A percentile compares a stretch with the other conserved stretches of the same genome.
Evolutionary conservation across 2,797 vertebrate genomes (phyloP).

Genomic region (Pipistrellus kuhlii): DNA sequence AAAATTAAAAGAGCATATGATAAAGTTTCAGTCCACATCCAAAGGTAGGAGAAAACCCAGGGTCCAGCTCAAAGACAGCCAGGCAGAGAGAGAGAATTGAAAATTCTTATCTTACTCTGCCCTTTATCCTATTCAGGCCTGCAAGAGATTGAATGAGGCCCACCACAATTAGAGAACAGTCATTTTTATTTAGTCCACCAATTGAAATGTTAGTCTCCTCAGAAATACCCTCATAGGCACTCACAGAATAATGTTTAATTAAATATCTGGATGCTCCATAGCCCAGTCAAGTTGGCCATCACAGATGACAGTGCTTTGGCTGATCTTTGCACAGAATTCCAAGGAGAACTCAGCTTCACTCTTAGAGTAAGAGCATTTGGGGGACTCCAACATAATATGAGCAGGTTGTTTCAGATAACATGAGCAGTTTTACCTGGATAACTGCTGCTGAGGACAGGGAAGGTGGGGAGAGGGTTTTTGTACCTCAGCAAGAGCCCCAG

Average conservation of each 20-base stretch:
- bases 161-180: rapidly evolving
- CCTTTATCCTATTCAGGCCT: background rate
- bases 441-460: background rate
- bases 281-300: rapidly evolving
- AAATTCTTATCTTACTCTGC: too few relatives aligned
- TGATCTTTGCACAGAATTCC: rapidly evolving
- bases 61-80: rapidly evolving
- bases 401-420: too few relatives aligned
- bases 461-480: rapidly evolving
- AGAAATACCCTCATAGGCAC: background rate
- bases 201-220: background rate
- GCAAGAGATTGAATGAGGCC: background rate
- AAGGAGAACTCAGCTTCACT: background rate
- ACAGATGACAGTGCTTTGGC: rapidly evolving
- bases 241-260: rapidly evolving
- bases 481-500: background rate
- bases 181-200: too few relatives aligned
- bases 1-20: background rate
- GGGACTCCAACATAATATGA: rapidly evolving
- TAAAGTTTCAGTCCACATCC: rapidly evolving
- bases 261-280: rapidly evolving
- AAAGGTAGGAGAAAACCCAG: background rate
- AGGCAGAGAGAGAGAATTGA: background rate
- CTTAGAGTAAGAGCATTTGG: rapidly evolving
- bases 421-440: rapidly evolving